Evolutionary conservation across 2,797 vertebrate species (phyloP), one percentile per base, ranked within the genome.

Genomic region (Holocentrus rufus): DNA sequence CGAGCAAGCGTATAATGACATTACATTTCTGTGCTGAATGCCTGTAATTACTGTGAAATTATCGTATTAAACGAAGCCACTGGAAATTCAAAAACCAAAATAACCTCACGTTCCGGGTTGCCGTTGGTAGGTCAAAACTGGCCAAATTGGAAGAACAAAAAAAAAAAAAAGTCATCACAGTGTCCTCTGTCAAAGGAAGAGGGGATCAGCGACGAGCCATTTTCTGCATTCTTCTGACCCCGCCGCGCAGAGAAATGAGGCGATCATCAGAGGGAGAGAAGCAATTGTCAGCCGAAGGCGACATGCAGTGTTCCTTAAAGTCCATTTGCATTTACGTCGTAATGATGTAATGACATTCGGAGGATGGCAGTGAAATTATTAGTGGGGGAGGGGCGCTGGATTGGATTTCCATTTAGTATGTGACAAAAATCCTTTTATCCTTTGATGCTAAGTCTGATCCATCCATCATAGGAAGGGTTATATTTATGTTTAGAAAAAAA

Each of bases 41-140:
- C 76, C 82, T 66, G 65, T 88, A 87, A 91, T 89, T 88, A 74
- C 83, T 84, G 82, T 91, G 86, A 91, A 90, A 89, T 90, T 79
- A 89, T 82, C 82, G 80, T 83, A 83, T 87, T 88, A 89, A 84
- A 84, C 68, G 84, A 84, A 86, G 82, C 86, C 81, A 57, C 58
- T 72, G 81, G 81, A 84, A 87, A 85, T 47, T 46, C 15, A 31
- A 75, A 31, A 75, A 65, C 75, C 55, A 66, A 85, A 82, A 81
- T 65, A 69, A 65, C 36, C 31, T 4, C 1, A 22, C 14, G 2
- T 63, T 80, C 84, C 3, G 59, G 52, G 49, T 53, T 25, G 47
- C 27, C 52, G 62, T 68, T 59, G 7, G 9, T 23, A 7, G 79
- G 77, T 87, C 87, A 76, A 65, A 78, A 69, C 36, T 13, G 55